Evolutionary conservation across 2,113 vertebrate species (phyloP).

Genomic region (Chaetodon trifascialis): DNA sequence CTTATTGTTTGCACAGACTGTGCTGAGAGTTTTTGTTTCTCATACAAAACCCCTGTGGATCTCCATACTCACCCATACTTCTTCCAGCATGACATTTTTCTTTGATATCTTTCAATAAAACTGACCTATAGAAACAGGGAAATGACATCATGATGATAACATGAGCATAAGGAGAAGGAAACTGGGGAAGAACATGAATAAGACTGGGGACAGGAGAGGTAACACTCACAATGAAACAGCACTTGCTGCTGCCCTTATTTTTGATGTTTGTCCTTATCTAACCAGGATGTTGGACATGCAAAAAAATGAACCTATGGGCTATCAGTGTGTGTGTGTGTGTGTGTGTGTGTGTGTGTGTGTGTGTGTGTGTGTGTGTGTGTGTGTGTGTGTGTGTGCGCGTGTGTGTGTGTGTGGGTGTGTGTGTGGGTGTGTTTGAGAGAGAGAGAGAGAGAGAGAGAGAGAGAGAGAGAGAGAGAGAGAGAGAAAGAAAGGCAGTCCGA

Average conservation of each 20-base stretch:
- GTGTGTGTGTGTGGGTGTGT: not conserved
- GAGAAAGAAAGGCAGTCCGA: not conserved
- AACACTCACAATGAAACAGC: slow-evolving; percentile 34
- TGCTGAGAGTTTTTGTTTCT: not conserved
- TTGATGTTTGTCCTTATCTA: slow-evolving; percentile 13
- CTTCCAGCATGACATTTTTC: not conserved
- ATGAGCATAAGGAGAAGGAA: not conserved
- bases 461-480: no score
- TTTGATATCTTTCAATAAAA: not conserved
- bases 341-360: not conserved
- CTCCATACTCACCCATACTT: not conserved
- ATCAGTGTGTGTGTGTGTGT: not conserved
- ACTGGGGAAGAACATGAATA: not conserved
- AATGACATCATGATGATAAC: not conserved
- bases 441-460: no score
- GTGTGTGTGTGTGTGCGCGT: not conserved
- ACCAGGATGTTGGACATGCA: slow-evolving; percentile 29
- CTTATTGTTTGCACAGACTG: not conserved
- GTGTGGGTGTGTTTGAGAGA: no score
- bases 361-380: not conserved
- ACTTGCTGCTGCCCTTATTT: not conserved
- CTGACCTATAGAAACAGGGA: not conserved
- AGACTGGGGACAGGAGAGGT: not conserved
- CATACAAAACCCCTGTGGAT: not conserved
- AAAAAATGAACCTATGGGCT: not conserved